phyloP scores from a whole-genome alignment of 2,888 invertebrate genomes.

The Ormyrus nitidulus region DNA sequence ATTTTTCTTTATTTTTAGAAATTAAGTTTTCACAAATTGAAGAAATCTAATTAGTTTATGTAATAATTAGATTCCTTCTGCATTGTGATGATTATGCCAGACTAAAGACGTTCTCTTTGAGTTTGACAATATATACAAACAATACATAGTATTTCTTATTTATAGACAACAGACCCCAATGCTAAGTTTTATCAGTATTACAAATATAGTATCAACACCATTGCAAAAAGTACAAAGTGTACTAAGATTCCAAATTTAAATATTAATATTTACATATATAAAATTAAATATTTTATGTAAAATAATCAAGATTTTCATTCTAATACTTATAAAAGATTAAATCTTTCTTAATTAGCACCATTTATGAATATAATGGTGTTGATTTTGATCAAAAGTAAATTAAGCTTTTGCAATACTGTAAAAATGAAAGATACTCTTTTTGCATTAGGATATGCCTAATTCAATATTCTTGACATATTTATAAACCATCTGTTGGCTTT shows the following conservation, averaged over 20 bases:
- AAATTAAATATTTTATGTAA: not conserved
- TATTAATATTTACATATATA: conserved; percentile 22
- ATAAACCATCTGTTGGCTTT: conserved; percentile 80
- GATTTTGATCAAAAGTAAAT: conserved; percentile 46
- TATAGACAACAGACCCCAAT: conserved; percentile 33
- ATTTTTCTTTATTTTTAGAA: conserved; percentile 2
- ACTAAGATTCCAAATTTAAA: conserved; percentile 6
- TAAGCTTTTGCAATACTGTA: conserved; percentile 50
- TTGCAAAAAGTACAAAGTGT: conserved; percentile 42
- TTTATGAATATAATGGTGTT: conserved; percentile 23
- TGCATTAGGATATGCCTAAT: conserved; percentile 25
- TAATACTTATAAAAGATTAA: not conserved
- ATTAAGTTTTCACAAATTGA: conserved; percentile 14
- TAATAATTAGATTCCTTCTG: conserved; percentile 1
- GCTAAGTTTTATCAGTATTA: conserved; percentile 44
- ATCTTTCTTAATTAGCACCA: conserved; percentile 12
- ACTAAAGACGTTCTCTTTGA: conserved; percentile 8
- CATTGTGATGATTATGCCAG: conserved; percentile 18
- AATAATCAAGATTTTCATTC: no score
- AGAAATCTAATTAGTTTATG: conserved; percentile 13
- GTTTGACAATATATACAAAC: conserved; percentile 49
- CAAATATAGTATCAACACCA: conserved; percentile 36
- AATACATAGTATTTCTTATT: conserved; percentile 52
- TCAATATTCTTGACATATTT: conserved; percentile 35
- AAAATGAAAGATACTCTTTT: conserved; percentile 26